Conservation (phyloP, 2,797 vertebrate genomes). For the Orestias chungarensis region DNA sequence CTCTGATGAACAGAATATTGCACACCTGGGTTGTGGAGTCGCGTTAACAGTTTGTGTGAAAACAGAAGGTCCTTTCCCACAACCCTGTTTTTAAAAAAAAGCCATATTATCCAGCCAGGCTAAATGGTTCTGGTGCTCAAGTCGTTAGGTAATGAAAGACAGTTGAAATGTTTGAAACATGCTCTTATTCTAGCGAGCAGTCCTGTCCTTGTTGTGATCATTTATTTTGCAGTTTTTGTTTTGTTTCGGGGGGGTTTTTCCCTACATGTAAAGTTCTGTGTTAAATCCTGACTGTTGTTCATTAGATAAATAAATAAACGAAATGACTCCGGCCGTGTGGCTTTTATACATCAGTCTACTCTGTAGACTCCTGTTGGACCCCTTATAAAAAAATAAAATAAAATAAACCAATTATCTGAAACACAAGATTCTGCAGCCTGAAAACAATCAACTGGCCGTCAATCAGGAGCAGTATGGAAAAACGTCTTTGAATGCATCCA, state of each 20-base stretch:
- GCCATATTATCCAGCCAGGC: slow-evolving; percentile 56
- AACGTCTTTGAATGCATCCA: slow-evolving; percentile 3
- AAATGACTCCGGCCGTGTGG: slow-evolving; percentile 53
- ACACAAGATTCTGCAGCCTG: not conserved
- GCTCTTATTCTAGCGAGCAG: slow-evolving; percentile 44
- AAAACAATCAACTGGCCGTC: too few species aligned
- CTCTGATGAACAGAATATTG: slow-evolving; percentile 5
- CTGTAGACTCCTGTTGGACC: not conserved
- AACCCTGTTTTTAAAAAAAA: slow-evolving; percentile 38
- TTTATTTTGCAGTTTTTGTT: slow-evolving; percentile 64
- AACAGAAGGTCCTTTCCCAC: slow-evolving; percentile 67
- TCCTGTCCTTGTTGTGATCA: slow-evolving; percentile 65
- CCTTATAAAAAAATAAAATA: slow-evolving; percentile 45
- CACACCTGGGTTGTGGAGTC: slow-evolving; percentile 9
- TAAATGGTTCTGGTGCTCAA: slow-evolving; percentile 43
- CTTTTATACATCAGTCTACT: slow-evolving; percentile 28
- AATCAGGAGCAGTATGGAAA: too few species aligned
- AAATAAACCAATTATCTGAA: not conserved
- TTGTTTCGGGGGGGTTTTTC: too few species aligned
- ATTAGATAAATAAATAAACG: slow-evolving; percentile 74
- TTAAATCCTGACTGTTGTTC: slow-evolving; percentile 56
- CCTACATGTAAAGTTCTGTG: slow-evolving; percentile 41
- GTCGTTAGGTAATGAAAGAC: slow-evolving; percentile 24
- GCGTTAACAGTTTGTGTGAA: slow-evolving; percentile 9
- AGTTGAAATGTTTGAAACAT: slow-evolving; percentile 23